Evolutionary conservation across 2,797 vertebrate genomes (phyloP), one percentile per base, ranked within the genome.

Genomic region (Diplodus puntazzo): DNA sequence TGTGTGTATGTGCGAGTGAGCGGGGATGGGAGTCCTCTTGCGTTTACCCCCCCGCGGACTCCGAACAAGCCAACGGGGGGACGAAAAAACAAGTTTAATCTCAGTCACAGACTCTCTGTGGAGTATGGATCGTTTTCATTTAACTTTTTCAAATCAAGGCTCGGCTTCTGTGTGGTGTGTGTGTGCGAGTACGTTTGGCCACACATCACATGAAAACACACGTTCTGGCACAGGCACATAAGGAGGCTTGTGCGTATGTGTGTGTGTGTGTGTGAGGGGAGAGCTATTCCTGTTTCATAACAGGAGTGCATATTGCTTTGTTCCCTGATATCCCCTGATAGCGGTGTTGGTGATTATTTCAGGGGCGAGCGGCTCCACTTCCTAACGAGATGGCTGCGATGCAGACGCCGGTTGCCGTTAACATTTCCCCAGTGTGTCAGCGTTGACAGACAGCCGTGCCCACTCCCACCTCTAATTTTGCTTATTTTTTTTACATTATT

Each of bases 241-340:
- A 11, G 50, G 46, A 57, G 7, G 30, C 25, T 21, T 12, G 65
- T 63, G 45, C 21, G 43, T 57, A 30, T 43, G 53, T 25, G 46
- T 48, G 42, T 43, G 30, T 43, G 53, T 27, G 50, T 49, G 43
- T 45, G 34, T 53, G 21, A 39, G 68, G 73, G 43, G 61, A 75
- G 76, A 18, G 39, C 75, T 83, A 80, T 80, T 70, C 59, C 13
- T 11, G 75, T 84, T 91, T 91, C 82, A 91, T 89, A 90, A 91
- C 69, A 68, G 65, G 65, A 82, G 73, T 82, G 73, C 82, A 88
- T 91, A 91, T 92, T 92, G 89, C 88, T 88, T 87, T 91, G 87
- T 82, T 88, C 77, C 73, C 77, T 65, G 73, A 83, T 46, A 48
- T 87, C 85, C 88, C 86, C 82, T 49, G 82, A 88, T 73, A 75